These are phyloP conservation scores for Pediacus dermestoides DNA, from an alignment of 2,888 invertebrate genomes.

Conservation along the genomic window DNA sequence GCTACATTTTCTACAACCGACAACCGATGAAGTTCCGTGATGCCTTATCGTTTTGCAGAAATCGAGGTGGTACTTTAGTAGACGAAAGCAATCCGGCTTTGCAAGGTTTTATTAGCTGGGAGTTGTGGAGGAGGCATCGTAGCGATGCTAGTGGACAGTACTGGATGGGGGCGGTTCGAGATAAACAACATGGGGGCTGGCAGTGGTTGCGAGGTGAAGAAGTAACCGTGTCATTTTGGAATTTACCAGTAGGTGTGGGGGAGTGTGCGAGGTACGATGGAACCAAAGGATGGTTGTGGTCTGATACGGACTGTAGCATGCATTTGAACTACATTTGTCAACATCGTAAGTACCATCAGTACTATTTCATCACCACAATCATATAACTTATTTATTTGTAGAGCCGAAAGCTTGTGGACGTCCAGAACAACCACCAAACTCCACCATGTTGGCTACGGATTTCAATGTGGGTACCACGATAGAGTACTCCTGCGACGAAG, in stretches of 20 bases:
- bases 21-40: constrained; percentile 79
- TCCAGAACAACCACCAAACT: constrained; percentile 91
- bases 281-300: constrained; percentile 93
- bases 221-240: constrained; percentile 89
- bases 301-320: constrained; percentile 82
- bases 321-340: constrained; percentile 88
- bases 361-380: background rate
- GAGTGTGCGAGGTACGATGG: constrained; percentile 89
- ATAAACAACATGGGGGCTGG: constrained; percentile 78
- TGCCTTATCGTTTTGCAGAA: constrained; percentile 74
- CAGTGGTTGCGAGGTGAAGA: constrained; percentile 88
- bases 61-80: constrained; percentile 76
- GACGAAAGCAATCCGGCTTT: constrained; percentile 91
- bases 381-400: constrained; percentile 39
- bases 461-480: constrained; percentile 80
- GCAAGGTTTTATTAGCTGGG: constrained; percentile 94
- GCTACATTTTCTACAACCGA: constrained; percentile 89
- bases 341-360: constrained; percentile 68
- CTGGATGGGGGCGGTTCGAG: constrained; percentile 92
- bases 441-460: constrained; percentile 74
- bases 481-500: constrained; percentile 80
- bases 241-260: constrained; percentile 76
- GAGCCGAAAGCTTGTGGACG: constrained; percentile 88
- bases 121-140: constrained; percentile 84
- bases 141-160: constrained; percentile 89